These are phyloP conservation scores for Papilio polytes DNA, from an alignment of 1,140 invertebrate genomes.

Conservation along the genomic window DNA sequence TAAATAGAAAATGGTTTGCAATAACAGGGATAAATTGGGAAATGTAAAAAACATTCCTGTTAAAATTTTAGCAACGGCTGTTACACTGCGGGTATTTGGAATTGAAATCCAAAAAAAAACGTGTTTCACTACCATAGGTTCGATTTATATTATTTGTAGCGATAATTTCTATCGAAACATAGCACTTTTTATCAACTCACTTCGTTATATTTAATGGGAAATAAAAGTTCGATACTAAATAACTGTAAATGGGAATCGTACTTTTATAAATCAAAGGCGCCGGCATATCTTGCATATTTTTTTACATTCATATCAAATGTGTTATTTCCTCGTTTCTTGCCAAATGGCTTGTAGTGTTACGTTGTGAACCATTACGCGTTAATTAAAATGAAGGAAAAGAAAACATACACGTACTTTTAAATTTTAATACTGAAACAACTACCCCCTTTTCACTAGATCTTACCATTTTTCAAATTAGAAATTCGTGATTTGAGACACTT, in stretches of 20 bases:
- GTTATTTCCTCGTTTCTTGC: conserved; percentile 1
- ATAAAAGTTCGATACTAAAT: not conserved
- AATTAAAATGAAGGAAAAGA: not conserved
- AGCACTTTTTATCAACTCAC: not conserved
- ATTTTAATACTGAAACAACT: too few relatives aligned
- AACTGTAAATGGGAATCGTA: not conserved
- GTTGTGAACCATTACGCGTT: not conserved
- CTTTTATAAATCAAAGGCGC: not conserved
- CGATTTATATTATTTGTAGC: conserved; percentile 6
- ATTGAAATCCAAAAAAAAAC: conserved; percentile 21
- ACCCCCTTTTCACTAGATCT: too few relatives aligned
- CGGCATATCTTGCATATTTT: not conserved
- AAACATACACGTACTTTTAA: not conserved
- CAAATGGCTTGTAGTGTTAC: not conserved
- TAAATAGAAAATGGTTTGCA: conserved; percentile 9
- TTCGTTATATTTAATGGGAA: not conserved
- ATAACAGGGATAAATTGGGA: conserved; percentile 13
- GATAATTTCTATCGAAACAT: not conserved
- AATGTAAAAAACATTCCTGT: conserved; percentile 13
- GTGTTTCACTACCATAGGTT: not conserved
- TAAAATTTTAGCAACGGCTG: conserved; percentile 9
- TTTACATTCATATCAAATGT: conserved; percentile 15
- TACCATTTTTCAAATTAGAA: too few relatives aligned
- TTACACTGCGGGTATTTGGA: conserved; percentile 19
- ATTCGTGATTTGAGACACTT: too few relatives aligned